These are phyloP conservation scores for Myripristis murdjan DNA, from an alignment of 2,797 vertebrate species.

Conservation along the genomic window DNA sequence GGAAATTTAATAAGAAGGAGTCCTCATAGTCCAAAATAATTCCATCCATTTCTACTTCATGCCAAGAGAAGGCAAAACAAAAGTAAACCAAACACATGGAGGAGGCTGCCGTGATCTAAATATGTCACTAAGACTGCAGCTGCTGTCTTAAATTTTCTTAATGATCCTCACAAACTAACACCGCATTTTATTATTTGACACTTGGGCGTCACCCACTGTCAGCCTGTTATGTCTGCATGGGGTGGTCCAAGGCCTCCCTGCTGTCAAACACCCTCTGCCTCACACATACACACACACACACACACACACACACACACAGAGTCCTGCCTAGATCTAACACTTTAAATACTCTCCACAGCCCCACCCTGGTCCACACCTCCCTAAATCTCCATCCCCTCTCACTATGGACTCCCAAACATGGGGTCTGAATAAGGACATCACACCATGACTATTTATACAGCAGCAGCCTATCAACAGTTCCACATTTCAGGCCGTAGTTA, in stretches of 20 bases:
- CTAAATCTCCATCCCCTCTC: conserved; percentile 51
- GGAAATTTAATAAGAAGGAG: neutral
- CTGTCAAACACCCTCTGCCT: conserved; percentile 28
- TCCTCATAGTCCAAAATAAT: neutral
- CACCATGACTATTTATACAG: conserved; percentile 88
- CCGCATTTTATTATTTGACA: conserved; percentile 63
- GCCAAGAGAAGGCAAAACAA: neutral
- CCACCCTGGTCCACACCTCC: conserved; percentile 73
- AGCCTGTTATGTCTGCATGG: conserved; percentile 67
- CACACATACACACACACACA: conserved; percentile 34
- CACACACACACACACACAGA: conserved; percentile 29
- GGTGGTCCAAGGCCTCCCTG: conserved; percentile 73
- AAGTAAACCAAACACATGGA: neutral
- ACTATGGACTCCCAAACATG: conserved; percentile 71
- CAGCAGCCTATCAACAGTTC: conserved; percentile 69
- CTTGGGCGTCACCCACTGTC: conserved; percentile 70
- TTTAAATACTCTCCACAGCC: conserved; percentile 82
- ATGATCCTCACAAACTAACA: conserved; percentile 61
- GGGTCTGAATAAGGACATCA: conserved; percentile 83
- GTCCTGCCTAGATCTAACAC: conserved; percentile 63
- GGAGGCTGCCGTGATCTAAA: conserved; percentile 23
- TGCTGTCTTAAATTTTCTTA: conserved; percentile 65
- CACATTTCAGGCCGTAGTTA: conserved; percentile 43
- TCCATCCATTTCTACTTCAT: conserved; percentile 13
- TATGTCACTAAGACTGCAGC: conserved; percentile 59